A percentile compares a stretch with the other conserved stretches of the same genome.
Evolutionary conservation across 2,888 invertebrate genomes (phyloP).

Genomic region (Congeria kusceri): DNA sequence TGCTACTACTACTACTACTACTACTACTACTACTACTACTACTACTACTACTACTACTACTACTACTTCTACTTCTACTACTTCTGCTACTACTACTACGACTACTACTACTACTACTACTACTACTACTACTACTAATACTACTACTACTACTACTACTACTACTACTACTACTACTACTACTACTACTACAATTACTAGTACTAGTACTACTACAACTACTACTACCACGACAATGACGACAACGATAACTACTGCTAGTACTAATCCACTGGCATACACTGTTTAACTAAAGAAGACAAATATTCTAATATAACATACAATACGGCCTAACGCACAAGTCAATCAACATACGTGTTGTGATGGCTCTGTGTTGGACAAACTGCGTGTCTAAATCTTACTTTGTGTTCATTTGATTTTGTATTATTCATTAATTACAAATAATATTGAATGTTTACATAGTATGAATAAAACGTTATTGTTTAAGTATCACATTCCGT

Average conservation of each 20-base stretch:
- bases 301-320: too few species aligned
- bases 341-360: too few species aligned
- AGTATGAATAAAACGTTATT: too few species aligned
- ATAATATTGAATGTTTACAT: too few species aligned
- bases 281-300: too few species aligned
- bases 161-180: constrained; percentile 8
- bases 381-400: too few species aligned
- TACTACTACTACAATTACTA: constrained; percentile 11
- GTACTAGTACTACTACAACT: constrained; percentile 11
- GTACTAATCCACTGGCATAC: too few species aligned
- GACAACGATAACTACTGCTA: neutral
- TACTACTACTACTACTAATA: constrained; percentile 7
- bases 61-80: constrained; percentile 4
- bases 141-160: constrained; percentile 6
- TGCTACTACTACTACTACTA: constrained; percentile 5
- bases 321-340: too few species aligned
- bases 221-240: neutral
- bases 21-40: constrained; percentile 5
- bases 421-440: too few species aligned
- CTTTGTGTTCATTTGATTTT: too few species aligned
- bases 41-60: neutral
- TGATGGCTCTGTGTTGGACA: too few species aligned
- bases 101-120: constrained; percentile 9
- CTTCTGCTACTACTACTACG: constrained; percentile 6
- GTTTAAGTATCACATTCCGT: too few species aligned